Evolutionary conservation across 1,140 invertebrate genomes (phyloP), one percentile per base, ranked within the genome.

Genomic region (Leptinotarsa defecta): DNA sequence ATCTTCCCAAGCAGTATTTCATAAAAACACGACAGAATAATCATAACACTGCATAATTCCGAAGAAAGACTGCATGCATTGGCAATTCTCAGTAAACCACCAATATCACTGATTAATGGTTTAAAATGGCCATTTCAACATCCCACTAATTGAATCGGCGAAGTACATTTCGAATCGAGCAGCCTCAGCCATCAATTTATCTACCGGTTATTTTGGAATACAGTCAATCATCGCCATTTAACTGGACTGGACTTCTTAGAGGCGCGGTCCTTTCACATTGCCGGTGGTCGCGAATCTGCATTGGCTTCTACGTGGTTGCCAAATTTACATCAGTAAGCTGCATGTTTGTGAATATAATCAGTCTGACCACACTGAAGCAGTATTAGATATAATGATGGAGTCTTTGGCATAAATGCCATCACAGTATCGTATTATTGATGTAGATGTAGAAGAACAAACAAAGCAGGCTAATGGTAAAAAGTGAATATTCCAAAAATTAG

Each of bases 201-300:
- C 52, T 57, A 57, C 52, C 52, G 52, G 52, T 57, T 57, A 57
- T 15, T 57, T 57, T 19, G n/a, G 52, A 34, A 34, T 67, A 67
- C 27, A 22, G 64, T 67, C 64, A 67, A 67, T 67, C 20, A 67
- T 34, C 17, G 52, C 52, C n/a, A 57, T 57, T 17, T 5, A 57
- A 57, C 52, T 57, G 52, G 34, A 57, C n/a, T 57, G 52, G 52
- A 57, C 52, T 57, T 15, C 64, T 67, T 13, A 22, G 64, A 67
- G 64, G 64, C 64, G 64, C 64, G 64, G 64, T 67, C 64, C 64
- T 67, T 67, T 67, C 64, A 67, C 64, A 67, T 67, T 15, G 17
- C 22, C 19, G 52, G 15, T 57, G n/a, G n/a, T 19, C 52, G n/a
- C 52, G 17, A 67, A 67, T 34, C 20, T 34, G 19, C 20, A 67